Percentiles rank a stretch among this genome's conserved stretches.
phyloP scores from a whole-genome alignment of 2,888 invertebrate species.

The Myopa tessellatipennis region DNA sequence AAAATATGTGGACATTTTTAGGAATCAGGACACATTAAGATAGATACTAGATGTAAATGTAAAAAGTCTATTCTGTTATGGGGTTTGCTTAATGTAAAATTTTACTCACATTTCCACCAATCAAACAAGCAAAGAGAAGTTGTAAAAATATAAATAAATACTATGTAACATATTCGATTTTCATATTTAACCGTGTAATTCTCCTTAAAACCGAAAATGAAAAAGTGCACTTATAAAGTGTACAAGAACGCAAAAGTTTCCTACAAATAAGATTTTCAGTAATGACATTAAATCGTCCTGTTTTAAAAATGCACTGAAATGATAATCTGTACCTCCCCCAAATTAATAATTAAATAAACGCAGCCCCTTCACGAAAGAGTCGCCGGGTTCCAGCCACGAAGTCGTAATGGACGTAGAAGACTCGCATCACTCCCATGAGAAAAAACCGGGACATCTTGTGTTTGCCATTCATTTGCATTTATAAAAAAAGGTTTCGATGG shows the following conservation, averaged over 20 bases:
- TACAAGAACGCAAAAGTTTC: conserved; percentile 6
- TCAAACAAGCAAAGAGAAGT: conserved; percentile 67
- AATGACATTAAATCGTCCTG: too few species aligned
- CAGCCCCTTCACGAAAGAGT: neutral
- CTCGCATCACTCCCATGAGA: neutral
- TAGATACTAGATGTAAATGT: too few species aligned
- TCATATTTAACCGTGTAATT: neutral
- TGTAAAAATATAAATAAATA: conserved; percentile 52
- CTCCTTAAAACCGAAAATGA: neutral
- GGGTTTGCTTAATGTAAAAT: conserved; percentile 42
- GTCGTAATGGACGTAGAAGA: neutral
- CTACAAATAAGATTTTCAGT: too few species aligned
- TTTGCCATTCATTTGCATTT: conserved; percentile 53
- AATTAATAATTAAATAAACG: too few species aligned
- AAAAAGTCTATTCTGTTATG: too few species aligned
- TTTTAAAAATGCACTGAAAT: too few species aligned
- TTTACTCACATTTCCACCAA: conserved; percentile 67
- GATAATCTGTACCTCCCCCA: too few species aligned
- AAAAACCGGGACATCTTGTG: conserved; percentile 6
- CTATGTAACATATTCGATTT: conserved; percentile 41
- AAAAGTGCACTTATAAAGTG: neutral
- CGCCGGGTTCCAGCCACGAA: neutral
- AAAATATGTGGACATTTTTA: too few species aligned
- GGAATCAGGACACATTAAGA: too few species aligned
- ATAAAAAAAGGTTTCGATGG: conserved; percentile 48